Percentiles rank a stretch among this genome's conserved stretches.
phyloP scores from a whole-genome alignment of 2,113 vertebrate genomes.

The Zosterops borbonicus region DNA sequence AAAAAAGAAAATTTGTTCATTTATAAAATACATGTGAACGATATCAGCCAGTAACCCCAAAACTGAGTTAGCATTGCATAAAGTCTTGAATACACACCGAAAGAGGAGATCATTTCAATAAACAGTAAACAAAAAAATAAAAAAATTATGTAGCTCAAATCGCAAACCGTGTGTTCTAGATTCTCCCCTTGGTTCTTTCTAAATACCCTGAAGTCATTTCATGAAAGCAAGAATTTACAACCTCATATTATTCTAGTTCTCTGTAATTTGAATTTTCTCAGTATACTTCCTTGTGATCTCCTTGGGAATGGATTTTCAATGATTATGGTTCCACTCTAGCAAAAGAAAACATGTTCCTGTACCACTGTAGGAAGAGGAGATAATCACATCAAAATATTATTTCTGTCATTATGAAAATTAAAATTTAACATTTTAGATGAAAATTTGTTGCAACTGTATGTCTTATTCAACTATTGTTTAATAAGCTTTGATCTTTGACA shows the following conservation, averaged over 20 bases:
- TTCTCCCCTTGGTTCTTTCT: slow-evolving; percentile 4
- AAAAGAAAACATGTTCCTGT: background rate
- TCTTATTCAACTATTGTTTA: slow-evolving; percentile 5
- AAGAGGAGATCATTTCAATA: background rate
- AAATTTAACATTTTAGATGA: slow-evolving; percentile 30
- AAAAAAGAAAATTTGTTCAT: background rate
- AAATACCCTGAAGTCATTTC: slow-evolving; percentile 2
- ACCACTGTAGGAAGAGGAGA: background rate
- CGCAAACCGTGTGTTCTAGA: background rate
- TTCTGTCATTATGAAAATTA: background rate
- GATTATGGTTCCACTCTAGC: background rate
- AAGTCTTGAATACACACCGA: background rate
- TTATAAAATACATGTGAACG: background rate
- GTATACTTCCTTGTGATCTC: background rate
- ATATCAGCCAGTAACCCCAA: background rate
- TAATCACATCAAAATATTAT: background rate
- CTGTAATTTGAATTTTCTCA: slow-evolving; percentile 1
- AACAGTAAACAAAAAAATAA: background rate
- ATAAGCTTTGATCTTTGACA: slow-evolving; percentile 25
- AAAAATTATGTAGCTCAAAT: background rate
- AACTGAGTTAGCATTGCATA: background rate
- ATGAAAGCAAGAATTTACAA: background rate
- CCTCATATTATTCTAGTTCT: background rate
- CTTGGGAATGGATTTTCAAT: background rate
- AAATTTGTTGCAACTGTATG: background rate